Base-by-base conservation (phyloP, 2,113 vertebrate species). In the Pteropus alecto region DNA sequence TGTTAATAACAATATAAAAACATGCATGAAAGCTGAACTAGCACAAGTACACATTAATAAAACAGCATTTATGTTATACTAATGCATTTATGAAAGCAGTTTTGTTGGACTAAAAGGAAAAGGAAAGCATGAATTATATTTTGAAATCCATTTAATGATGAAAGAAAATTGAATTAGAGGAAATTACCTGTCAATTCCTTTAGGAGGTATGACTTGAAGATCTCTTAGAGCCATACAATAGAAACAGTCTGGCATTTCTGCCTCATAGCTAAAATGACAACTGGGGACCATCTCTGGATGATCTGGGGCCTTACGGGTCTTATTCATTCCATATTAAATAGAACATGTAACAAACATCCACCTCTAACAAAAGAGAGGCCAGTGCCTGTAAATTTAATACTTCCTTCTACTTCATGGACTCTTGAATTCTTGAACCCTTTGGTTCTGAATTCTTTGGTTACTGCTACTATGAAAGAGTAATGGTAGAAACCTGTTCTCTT, bases 401-500 rank as follows among this genome's bases (percentile, higher is more conserved):
- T 63, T 73, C 21, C 19, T 33, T 74, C 67, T 87, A 65, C n/a
- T 33, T 46, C 77, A 43, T 30, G 33, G 71, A 38, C 16, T 77
- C 30, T 61, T 84, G 71, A 71, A 48, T 95, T 96, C 33, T 48
- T 82, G 51, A 86, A 60, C 41, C 28, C 24, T 73, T 76, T 90
- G 74, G 15, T 87, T 96, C n/a, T 94, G 63, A 93, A 90, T 93
- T 88, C 68, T 81, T 90, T 84, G 22, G 33, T 74, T 95, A 38
- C 24, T 96, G 74, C 24, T 85, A 30, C 28, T 81, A 51, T 70
- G 51, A 78, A 83, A 92, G 58, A 74, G 5, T 82, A 77, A 82
- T 81, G 2, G 18, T 84, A 79, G 41, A 79, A 82, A 70, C 3
- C 9, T 86, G 35, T 68, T 77, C 28, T 85, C 5, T 76, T 89